Base-by-base conservation (phyloP, 2,113 vertebrate species). In the Caracal caracal region DNA sequence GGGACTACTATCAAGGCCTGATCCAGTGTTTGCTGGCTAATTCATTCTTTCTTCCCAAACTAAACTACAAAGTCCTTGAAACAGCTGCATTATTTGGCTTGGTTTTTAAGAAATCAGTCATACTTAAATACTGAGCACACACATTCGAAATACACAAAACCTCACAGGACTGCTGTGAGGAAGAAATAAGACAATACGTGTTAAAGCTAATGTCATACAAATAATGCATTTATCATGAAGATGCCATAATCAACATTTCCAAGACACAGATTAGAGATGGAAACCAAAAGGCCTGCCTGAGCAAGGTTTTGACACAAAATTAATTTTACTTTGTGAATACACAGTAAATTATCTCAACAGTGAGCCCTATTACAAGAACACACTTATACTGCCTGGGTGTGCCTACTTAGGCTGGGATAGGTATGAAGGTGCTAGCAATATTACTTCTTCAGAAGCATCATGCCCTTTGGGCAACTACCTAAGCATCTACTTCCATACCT, bases 261-360 rank as follows among this genome's bases (percentile, higher is more conserved):
- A 49, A 87, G 92, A 97, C 65, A 93, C 0, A 43, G 83, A 87
- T 84, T 71, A 96, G 43, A 90, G 63, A 20, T n/a, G 30, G 68
- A 96, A 90, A 93, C 49, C 47, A 70, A 91, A 90, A 70, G 61
- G 40, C 87, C 68, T 87, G 83, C 63, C 87, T 80, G 83, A 88
- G 88, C 92, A 97, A 84, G 40, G 49, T 73, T 81, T 78, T 89
- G 37, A 83, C 83, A 76, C 93, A 89, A 93, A 88, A 86, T 73
- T 91, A 80, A 73, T 71, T 95, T 56, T 80, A 66, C 82, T 95
- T 86, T 71, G 40, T 47, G 63, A 86, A 83, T 71, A 80, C 71
- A 68, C 16, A 61, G 37, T 71, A 88, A 90, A 76, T 88, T 92
- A 68, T 68, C 93, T 71, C 33, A 59, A 90, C 1, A 65, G 78